A percentile compares a stretch with the other conserved stretches of the same genome.
Evolutionary conservation across 2,888 invertebrate genomes (phyloP).

Genomic region (Pammene fasciana): DNA sequence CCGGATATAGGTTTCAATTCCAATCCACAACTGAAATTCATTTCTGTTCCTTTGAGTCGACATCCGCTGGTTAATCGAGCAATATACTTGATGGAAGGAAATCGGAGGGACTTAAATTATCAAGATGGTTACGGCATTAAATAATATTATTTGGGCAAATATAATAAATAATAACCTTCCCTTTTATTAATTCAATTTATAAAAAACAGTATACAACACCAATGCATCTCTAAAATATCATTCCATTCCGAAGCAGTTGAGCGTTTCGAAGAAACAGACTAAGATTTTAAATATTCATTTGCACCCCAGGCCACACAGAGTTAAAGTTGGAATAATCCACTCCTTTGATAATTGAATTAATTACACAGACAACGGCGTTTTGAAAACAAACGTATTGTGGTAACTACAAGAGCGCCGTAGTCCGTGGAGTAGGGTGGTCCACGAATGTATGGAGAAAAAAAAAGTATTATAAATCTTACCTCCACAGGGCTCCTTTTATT

Average conservation of each 20-base stretch:
- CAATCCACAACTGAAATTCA: conserved; percentile 22
- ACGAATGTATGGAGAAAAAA: no score
- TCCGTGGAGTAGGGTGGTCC: no score
- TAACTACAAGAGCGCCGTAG: neutral
- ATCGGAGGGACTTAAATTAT: neutral
- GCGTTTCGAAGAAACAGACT: conserved; percentile 7
- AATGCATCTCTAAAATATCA: neutral
- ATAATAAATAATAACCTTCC: no score
- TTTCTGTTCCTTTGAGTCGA: conserved; percentile 17
- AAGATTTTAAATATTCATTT: conserved; percentile 22
- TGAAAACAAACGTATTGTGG: conserved; percentile 21
- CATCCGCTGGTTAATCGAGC: neutral
- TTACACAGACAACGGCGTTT: conserved; percentile 20
- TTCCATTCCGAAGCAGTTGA: conserved; percentile 13
- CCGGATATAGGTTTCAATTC: conserved; percentile 13
- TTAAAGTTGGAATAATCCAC: conserved; percentile 24
- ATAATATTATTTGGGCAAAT: no score
- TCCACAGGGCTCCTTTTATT: no score
- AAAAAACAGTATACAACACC: neutral
- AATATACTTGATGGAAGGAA: neutral
- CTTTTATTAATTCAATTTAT: no score
- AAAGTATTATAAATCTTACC: no score
- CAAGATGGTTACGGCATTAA: neutral
- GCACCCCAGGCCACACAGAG: neutral
- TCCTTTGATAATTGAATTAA: conserved; percentile 36